Evolutionary conservation across 2,113 vertebrate species (phyloP).

Genomic region (Martes martes): DNA sequence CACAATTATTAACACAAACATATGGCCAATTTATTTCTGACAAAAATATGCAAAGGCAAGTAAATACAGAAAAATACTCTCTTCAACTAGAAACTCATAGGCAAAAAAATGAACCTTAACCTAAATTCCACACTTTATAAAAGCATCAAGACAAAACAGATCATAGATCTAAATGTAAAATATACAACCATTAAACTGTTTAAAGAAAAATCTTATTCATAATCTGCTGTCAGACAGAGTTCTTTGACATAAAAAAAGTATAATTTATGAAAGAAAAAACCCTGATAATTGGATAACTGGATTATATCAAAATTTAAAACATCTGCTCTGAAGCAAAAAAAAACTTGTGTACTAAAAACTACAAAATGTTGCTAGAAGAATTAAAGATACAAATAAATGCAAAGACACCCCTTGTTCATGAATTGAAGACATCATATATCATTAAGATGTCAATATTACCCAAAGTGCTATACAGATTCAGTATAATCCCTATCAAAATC

Average conservation of each 20-base stretch:
- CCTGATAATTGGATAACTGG: not conserved
- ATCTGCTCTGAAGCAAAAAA: conserved; percentile 20
- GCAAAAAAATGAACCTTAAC: conserved; percentile 22
- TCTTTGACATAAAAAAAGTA: not conserved
- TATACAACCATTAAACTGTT: not conserved
- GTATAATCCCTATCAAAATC: conserved; percentile 6
- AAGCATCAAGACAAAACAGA: conserved; percentile 40
- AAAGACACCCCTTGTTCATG: not conserved
- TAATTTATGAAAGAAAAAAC: not conserved
- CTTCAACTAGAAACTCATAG: not conserved
- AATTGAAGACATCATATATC: not conserved
- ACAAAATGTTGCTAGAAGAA: not conserved
- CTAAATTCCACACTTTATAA: not conserved
- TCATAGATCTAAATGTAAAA: conserved; percentile 26
- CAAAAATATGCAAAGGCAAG: conserved; percentile 20
- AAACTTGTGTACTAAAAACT: not conserved
- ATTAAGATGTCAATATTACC: not conserved
- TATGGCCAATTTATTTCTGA: conserved; percentile 1
- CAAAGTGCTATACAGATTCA: not conserved
- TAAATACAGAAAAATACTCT: not conserved
- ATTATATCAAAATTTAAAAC: conserved; percentile 1
- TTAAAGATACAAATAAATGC: conserved; percentile 2
- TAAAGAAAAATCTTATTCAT: not conserved
- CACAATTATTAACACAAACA: conserved; percentile 13
- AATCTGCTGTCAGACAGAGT: not conserved